Evolutionary conservation across 2,113 vertebrate genomes (phyloP), one percentile per base, ranked within the genome.

Genomic region (Gulo gulo): DNA sequence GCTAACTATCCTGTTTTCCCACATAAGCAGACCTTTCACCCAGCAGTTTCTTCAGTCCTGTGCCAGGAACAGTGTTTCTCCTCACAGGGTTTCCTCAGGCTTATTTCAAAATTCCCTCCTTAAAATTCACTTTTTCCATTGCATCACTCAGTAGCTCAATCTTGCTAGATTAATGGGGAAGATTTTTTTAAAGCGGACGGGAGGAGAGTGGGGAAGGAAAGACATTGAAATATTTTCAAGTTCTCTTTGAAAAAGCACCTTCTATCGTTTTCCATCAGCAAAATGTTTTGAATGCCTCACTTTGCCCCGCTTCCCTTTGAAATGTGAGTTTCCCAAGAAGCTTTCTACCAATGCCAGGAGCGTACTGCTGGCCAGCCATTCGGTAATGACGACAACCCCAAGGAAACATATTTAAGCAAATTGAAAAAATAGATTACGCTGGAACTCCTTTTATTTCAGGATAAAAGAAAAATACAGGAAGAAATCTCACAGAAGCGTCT

Each of bases 381-480:
- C 15, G 7, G 36, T 86, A 80, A 52, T 67, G 85, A 69, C 39
- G n/a, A 1, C 13, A n/a, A 39, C 31, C 29, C 24, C 73, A 14
- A 89, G 39, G 55, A 91, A 73, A 69, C 42, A 45, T 31, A 71
- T 29, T 81, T 61, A 88, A 92, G 9, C 52, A 73, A 96, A 88
- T 91, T 94, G 91, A 36, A 83, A 91, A 97, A 97, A 7, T 36
- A 42, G 88, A 29, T 71, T 91, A 47, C 90, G 3, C 18, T 89
- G 47, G 31, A 91, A 92, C 23, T 94, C 92, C 95, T 88, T 91
- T 82, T 42, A 97, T 98, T 97, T 42, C 98, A 99, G 99, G 99
- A 99, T 98, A 99, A 99, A 98, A 99, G 99, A 98, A 99, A 99
- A 98, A 98, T 99, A 94, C 99, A 99, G 97, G 99, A 99, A 98